phyloP scores from a whole-genome alignment of 2,888 invertebrate genomes.

The Ochlodes sylvanus region DNA sequence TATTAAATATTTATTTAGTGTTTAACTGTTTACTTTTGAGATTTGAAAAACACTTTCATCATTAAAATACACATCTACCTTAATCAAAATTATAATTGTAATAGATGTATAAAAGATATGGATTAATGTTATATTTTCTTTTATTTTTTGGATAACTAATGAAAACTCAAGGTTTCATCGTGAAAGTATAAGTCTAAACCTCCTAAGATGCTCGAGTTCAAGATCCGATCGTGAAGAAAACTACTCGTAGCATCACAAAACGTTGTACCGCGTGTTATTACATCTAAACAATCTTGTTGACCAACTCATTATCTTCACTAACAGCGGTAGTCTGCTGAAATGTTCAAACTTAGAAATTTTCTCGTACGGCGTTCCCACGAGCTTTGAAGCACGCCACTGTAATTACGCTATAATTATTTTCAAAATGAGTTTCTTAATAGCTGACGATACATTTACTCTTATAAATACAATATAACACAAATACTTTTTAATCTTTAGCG shows the following conservation, averaged over 20 bases:
- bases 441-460: not conserved
- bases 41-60: too few relatives aligned
- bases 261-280: not conserved
- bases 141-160: too few relatives aligned
- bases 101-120: too few relatives aligned
- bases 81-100: too few relatives aligned
- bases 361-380: not conserved
- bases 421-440: not conserved
- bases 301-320: not conserved
- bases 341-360: not conserved
- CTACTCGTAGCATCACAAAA: not conserved
- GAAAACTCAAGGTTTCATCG: too few relatives aligned
- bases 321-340: not conserved
- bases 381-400: not conserved
- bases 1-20: constrained; percentile 18
- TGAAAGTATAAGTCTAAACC: too few relatives aligned
- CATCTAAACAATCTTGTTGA: not conserved
- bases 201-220: too few relatives aligned
- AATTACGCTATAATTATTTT: not conserved
- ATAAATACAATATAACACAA: not conserved
- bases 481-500: too few relatives aligned
- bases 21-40: constrained; percentile 1
- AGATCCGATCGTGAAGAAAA: too few relatives aligned
- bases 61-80: too few relatives aligned
- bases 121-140: too few relatives aligned